Base-by-base conservation (phyloP, 2,888 invertebrate species). In the Cheilosia vernalis region DNA sequence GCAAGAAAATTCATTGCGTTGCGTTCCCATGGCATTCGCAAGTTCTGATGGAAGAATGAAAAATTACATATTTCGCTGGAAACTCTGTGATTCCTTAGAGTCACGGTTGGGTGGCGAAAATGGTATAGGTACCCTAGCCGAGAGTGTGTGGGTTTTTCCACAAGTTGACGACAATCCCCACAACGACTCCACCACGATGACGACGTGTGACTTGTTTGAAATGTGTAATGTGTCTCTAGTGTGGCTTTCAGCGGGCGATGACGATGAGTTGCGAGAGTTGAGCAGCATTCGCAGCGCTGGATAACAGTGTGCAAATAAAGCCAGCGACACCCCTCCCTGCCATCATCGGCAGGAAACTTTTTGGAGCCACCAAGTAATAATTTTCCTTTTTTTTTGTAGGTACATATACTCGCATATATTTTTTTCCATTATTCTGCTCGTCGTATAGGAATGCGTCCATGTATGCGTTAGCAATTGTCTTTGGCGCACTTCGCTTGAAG, bases 161-260 rank as follows among this genome's bases (percentile, higher is more conserved):
- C 60, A 82, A 55, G 70, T 70, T 69, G 72, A 72, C 78, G 60
- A 73, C 67, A 64, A 79, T 51, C 37, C 42, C 51, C 27, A 81
- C 42, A 58, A 42, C 44, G 47, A 56, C 24, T 24, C 58, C 30
- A 58, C 19, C 42, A 37, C 56, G 37, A 70, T 42, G 67, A 66
- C 79, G 73, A 79, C 67, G 85, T 82, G 82, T 82, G 82, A 81
- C 78, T 78, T 77, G 86, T 69, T 85, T 72, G 74, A 67, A 76
- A 80, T 78, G 69, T 82, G 78, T 78, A 82, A 83, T 79, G 83
- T 81, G 87, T 87, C 86, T 87, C 87, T 79, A 87, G 87, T 87
- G 86, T 83, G 83, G 73, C 86, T 86, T 83, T 87, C 84, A 80
- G 70, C 49, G 55, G 64, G 74, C 84, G 69, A 63, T 60, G 80